Evolutionary conservation across 2,797 vertebrate species (phyloP), one percentile per base, ranked within the genome.

Genomic region (Acipenser transmontanus): DNA sequence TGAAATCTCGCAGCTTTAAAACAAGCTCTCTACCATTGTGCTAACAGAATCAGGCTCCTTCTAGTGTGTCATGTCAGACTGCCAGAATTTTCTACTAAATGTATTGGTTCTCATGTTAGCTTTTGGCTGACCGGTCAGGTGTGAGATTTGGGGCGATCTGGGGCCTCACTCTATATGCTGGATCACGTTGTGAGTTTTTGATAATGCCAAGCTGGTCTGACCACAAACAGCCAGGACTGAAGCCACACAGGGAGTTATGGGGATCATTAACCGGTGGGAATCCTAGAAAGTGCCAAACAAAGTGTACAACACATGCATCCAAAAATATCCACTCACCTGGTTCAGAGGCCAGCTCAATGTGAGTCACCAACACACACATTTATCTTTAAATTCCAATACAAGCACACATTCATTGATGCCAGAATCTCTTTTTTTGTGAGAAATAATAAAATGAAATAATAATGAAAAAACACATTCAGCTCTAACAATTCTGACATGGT

Each of bases 331-430:
- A 47, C 61, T 72, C 66, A 73, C 72, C 71, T 73, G 68, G 47
- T 51, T 64, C 49, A 5, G 47, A 34, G 34, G 68, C 75, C 77
- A 76, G 72, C 14, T 50, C 74, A 68, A 74, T 75, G 54, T 71
- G 79, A 78, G 73, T 78, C 75, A 78, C 77, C 80, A 73, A 71
- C 65, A 17, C 17, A 34, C 34, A 34, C 63, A 73, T 78, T 81
- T 71, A 73, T 74, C 61, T 64, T 69, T 74, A 76, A 71, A 72
- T 65, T 68, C 73, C 64, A 73, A 77, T 69, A 73, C 76, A 59
- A 80, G 76, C 72, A 72, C 74, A 82, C 78, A 82, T 74, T 63
- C 61, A 71, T 80, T 81, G 82, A 81, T 78, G 74, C 70, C 50
- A 50, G 47, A 65, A 70, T 71, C 13, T 6, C 20, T 74, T 50